phyloP scores from a whole-genome alignment of 2,888 invertebrate species.

The Erynnis tages region DNA sequence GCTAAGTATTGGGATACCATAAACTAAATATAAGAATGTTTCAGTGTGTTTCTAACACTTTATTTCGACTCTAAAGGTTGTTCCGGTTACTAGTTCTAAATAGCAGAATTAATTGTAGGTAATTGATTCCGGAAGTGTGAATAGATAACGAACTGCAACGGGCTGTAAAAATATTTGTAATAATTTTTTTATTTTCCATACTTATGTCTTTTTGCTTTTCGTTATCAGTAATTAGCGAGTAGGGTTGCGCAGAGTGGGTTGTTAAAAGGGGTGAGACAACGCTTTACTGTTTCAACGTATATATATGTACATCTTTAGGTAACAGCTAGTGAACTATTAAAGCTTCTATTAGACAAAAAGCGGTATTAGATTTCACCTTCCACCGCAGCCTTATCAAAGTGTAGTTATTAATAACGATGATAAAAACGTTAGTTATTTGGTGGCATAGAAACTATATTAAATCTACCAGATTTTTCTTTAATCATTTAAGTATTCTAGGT shows the following conservation, averaged over 20 bases:
- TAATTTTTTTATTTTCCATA: conserved; percentile 5
- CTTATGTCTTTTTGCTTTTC: conserved; percentile 41
- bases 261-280: conserved; percentile 71
- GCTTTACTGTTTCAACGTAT: conserved; percentile 48
- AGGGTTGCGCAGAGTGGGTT: conserved; percentile 59
- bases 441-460: too few species aligned
- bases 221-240: conserved; percentile 61
- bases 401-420: conserved; percentile 14
- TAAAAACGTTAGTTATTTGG: too few species aligned
- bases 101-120: too few species aligned
- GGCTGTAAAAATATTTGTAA: background rate
- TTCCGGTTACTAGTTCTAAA: too few species aligned
- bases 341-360: conserved; percentile 25
- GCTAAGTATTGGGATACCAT: too few species aligned
- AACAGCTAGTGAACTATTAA: conserved; percentile 7
- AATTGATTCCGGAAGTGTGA: too few species aligned
- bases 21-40: too few species aligned
- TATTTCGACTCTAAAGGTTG: too few species aligned
- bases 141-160: too few species aligned
- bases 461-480: too few species aligned
- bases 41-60: too few species aligned
- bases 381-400: conserved; percentile 4
- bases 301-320: conserved; percentile 21
- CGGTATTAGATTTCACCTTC: conserved; percentile 24
- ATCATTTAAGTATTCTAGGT: too few species aligned